phyloP scores from a whole-genome alignment of 1,140 invertebrate species.

The Goniozus legneri region DNA sequence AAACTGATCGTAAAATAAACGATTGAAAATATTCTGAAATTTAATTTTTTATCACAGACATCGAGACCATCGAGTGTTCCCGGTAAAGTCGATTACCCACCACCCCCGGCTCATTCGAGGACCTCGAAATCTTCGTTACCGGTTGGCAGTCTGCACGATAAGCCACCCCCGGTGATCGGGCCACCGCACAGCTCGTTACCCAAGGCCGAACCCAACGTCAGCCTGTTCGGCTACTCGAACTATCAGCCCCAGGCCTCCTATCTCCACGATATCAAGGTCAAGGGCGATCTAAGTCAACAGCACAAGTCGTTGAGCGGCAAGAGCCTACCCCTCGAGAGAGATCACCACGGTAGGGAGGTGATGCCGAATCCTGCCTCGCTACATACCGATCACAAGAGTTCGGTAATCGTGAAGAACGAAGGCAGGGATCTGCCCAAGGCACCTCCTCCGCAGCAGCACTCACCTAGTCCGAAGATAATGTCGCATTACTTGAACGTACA shows the following conservation, averaged over 20 bases:
- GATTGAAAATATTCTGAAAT: too few species aligned
- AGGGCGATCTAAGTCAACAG: conserved; percentile 43
- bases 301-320: conserved; percentile 43
- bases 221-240: conserved; percentile 65
- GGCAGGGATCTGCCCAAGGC: conserved; percentile 61
- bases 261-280: conserved; percentile 54
- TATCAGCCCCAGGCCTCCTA: conserved; percentile 58
- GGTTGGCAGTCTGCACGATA: conserved; percentile 52
- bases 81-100: conserved; percentile 59
- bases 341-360: conserved; percentile 55
- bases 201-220: conserved; percentile 72
- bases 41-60: conserved; percentile 28
- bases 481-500: conserved; percentile 61
- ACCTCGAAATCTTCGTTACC: conserved; percentile 48
- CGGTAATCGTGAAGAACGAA: conserved; percentile 76
- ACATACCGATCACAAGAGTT: conserved; percentile 67
- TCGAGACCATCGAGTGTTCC: conserved; percentile 53
- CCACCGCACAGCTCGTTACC: conserved; percentile 58
- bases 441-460: conserved; percentile 57
- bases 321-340: conserved; percentile 45
- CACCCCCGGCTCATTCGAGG: conserved; percentile 59
- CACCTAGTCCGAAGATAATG: conserved; percentile 64
- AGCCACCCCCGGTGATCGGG: conserved; percentile 43
- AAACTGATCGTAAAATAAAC: too few species aligned
- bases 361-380: conserved; percentile 61